phyloP scores from a whole-genome alignment of 2,888 invertebrate genomes.

The Meiosimyza decipiens region DNA sequence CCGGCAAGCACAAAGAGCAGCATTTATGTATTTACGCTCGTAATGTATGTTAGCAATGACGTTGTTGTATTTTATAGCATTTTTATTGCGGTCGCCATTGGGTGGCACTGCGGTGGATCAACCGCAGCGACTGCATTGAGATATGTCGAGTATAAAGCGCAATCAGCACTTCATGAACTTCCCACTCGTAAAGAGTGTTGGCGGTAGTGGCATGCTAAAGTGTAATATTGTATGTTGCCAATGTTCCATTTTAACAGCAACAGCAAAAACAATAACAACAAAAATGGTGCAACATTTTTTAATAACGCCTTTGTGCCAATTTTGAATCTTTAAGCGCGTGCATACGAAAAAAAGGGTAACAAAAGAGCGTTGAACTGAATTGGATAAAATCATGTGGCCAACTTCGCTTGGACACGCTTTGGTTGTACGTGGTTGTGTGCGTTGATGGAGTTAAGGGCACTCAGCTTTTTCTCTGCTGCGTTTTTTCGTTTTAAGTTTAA shows the following conservation, averaged over 20 bases:
- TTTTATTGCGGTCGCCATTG: constrained; percentile 31
- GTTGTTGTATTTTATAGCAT: constrained; percentile 26
- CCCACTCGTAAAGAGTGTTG: not conserved
- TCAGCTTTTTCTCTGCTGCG: no score
- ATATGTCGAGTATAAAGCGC: constrained; percentile 13
- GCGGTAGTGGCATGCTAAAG: constrained; percentile 5
- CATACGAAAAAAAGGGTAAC: no score
- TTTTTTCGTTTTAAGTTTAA: no score
- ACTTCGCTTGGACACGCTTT: no score
- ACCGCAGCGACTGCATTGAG: not conserved
- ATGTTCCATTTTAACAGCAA: not conserved
- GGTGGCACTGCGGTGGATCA: not conserved
- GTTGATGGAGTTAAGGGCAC: no score
- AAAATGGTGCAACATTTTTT: constrained; percentile 29
- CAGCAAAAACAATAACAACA: not conserved
- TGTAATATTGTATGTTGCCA: not conserved
- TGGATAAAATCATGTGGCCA: no score
- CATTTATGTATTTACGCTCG: no score
- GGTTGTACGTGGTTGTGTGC: no score
- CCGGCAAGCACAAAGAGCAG: no score
- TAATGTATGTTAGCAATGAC: constrained; percentile 6
- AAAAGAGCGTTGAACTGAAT: no score
- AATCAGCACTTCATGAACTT: constrained; percentile 9
- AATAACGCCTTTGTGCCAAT: constrained; percentile 33
- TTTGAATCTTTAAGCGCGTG: not conserved